Conservation (phyloP, 2,797 vertebrate genomes). For the Crocidura indochinensis region DNA sequence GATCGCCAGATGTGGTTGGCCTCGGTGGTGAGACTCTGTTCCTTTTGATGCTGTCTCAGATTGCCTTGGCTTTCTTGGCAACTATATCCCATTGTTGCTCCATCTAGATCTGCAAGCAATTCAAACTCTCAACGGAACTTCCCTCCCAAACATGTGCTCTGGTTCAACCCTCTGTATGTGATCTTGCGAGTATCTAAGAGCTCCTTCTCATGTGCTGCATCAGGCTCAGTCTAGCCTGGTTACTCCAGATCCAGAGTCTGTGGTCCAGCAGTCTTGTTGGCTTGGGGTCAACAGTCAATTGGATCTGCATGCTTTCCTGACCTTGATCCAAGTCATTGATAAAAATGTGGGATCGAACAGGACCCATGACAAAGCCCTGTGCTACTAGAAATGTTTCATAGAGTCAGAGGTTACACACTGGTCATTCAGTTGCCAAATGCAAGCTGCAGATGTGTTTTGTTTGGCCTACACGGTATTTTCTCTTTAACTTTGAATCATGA, state of each 20-base stretch:
- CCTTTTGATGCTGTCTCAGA: not conserved
- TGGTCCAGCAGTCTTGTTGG: constrained; percentile 54
- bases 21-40: not conserved
- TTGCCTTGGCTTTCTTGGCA: constrained; percentile 50
- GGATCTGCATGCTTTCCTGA: constrained; percentile 42
- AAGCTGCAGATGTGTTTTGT: constrained; percentile 61
- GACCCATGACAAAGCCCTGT: constrained; percentile 20
- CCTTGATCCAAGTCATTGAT: constrained; percentile 73
- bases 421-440: not conserved
- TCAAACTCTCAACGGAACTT: not conserved
- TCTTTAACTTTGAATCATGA: constrained; percentile 64
- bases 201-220: not conserved
- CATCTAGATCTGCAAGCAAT: constrained; percentile 21
- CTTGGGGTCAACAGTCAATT: constrained; percentile 53
- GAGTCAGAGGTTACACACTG: constrained; percentile 56
- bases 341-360: constrained; percentile 23
- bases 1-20: constrained; percentile 5
- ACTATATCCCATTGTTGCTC: not conserved
- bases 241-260: not conserved
- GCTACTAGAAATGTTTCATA: constrained; percentile 65
- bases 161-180: not conserved
- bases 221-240: not conserved
- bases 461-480: constrained; percentile 61
- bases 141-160: not conserved
- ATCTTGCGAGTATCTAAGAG: constrained; percentile 1